Conservation (phyloP, 2,797 vertebrate genomes). For the Kryptopterus vitreolus region DNA sequence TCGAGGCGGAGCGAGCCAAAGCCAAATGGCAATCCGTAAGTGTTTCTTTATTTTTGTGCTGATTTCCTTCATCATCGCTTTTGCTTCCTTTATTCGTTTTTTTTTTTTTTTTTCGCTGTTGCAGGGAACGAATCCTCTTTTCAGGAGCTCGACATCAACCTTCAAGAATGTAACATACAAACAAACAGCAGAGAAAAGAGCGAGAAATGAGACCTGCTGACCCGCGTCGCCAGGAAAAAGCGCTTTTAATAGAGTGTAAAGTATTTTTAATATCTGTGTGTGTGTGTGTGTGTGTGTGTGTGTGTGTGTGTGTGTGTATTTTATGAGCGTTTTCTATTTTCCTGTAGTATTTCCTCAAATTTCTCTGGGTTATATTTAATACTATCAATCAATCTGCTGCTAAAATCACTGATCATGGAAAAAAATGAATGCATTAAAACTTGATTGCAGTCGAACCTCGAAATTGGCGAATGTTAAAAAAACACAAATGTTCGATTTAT, state of each 20-base stretch:
- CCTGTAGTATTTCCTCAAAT: conserved; percentile 14
- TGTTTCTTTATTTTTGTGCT: conserved; percentile 6
- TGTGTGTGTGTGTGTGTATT: conserved; percentile 17
- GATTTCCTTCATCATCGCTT: conserved; percentile 8
- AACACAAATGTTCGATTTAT: too few relatives aligned
- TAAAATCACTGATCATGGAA: conserved; percentile 13
- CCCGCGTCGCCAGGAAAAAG: conserved; percentile 57
- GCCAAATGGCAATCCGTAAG: conserved; percentile 94
- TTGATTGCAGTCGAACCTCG: too few relatives aligned
- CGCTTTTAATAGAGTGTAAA: conserved; percentile 13
- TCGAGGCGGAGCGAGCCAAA: conserved; percentile 92
- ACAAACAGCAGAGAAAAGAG: conserved; percentile 74
- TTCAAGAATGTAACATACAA: conserved; percentile 97
- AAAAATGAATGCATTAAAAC: not conserved
- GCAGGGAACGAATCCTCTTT: conserved; percentile 94
- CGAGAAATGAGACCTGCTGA: conserved; percentile 67
- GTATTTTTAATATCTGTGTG: conserved; percentile 37
- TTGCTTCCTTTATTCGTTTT: not conserved
- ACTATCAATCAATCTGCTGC: conserved; percentile 30
- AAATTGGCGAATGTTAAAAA: too few relatives aligned
- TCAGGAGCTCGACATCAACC: conserved; percentile 92
- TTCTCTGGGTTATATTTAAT: conserved; percentile 1
- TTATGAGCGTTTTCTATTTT: conserved; percentile 21
- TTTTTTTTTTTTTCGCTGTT: conserved; percentile 35
- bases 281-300: conserved; percentile 27